Evolutionary conservation across 2,888 invertebrate species (phyloP).

Genomic region (Crioceris asparagi): DNA sequence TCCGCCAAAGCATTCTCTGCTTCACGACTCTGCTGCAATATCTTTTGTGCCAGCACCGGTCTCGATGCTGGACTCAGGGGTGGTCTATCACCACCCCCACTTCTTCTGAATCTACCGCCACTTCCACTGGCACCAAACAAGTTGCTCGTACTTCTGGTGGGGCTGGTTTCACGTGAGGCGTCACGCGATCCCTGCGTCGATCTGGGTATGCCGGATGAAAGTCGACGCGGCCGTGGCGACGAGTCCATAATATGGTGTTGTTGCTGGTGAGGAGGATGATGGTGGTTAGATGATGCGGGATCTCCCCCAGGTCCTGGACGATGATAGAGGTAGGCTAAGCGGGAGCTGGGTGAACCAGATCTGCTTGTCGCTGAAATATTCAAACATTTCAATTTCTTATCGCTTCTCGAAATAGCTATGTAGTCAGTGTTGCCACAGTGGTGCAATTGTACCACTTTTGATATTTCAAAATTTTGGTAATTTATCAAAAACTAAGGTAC

Average conservation of each 20-base stretch:
- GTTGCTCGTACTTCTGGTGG: slow-evolving; percentile 32
- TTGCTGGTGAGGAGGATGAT: too few relatives aligned
- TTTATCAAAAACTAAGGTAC: too few relatives aligned
- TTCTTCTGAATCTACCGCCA: slow-evolving; percentile 32
- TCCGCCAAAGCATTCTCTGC: slow-evolving; percentile 75
- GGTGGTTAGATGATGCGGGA: slow-evolving; percentile 33
- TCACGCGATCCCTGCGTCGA: slow-evolving; percentile 59
- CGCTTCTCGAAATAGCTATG: too few relatives aligned
- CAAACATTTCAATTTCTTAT: too few relatives aligned
- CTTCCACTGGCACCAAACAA: too few relatives aligned
- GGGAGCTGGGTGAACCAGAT: slow-evolving; percentile 86
- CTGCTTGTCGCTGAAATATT: slow-evolving; percentile 69
- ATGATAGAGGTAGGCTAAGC: slow-evolving; percentile 62
- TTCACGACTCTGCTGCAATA: slow-evolving; percentile 77
- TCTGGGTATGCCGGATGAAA: slow-evolving; percentile 57
- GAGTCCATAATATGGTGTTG: too few relatives aligned
- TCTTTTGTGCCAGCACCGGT: slow-evolving; percentile 64
- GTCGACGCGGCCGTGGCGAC: slow-evolving; percentile 50
- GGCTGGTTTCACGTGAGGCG: slow-evolving; percentile 37
- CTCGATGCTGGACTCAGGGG: slow-evolving; percentile 45
- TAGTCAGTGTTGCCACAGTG: too few relatives aligned
- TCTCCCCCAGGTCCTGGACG: slow-evolving; percentile 37
- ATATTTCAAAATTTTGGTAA: neutral
- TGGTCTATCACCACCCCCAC: slow-evolving; percentile 35
- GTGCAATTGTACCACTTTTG: too few relatives aligned